phyloP scores from a whole-genome alignment of 2,113 vertebrate species.

The Aplodontia rufa region DNA sequence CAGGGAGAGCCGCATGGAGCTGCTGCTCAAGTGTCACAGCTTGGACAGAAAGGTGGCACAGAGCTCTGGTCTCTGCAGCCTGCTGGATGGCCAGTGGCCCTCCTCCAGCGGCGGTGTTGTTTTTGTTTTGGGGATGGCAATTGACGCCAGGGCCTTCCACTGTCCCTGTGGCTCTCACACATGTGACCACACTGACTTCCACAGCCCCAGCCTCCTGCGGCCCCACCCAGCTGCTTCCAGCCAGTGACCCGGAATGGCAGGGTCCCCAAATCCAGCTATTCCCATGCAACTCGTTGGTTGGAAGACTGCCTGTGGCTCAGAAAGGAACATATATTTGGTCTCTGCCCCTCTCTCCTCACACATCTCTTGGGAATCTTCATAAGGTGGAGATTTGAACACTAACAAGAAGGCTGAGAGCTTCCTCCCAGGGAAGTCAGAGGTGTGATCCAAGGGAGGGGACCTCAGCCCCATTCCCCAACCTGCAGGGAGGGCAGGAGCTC shows the following conservation, averaged over 20 bases:
- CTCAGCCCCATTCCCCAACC: background rate
- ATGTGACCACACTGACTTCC: accelerated
- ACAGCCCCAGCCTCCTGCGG: accelerated
- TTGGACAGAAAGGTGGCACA: too few species aligned
- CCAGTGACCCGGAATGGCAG: background rate
- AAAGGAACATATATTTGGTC: background rate
- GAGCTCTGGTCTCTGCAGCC: background rate
- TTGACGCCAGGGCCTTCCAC: background rate
- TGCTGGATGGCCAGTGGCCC: background rate
- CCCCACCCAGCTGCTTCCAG: background rate
- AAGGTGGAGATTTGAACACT: background rate
- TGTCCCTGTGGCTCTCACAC: background rate
- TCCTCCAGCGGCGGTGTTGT: too few species aligned
- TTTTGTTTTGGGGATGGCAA: background rate
- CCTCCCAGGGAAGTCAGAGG: background rate
- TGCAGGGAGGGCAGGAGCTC: background rate
- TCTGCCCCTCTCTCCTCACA: background rate
- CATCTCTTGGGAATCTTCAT: background rate
- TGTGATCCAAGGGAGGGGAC: background rate
- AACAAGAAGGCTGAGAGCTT: background rate
- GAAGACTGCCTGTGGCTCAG: background rate
- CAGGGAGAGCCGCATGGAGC: background rate
- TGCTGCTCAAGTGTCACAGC: background rate
- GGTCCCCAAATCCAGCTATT: background rate
- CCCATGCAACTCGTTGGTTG: background rate